Percentiles rank a stretch among this genome's conserved stretches.
phyloP scores from a whole-genome alignment of 2,888 invertebrate species.

The Tinea trinotella region DNA sequence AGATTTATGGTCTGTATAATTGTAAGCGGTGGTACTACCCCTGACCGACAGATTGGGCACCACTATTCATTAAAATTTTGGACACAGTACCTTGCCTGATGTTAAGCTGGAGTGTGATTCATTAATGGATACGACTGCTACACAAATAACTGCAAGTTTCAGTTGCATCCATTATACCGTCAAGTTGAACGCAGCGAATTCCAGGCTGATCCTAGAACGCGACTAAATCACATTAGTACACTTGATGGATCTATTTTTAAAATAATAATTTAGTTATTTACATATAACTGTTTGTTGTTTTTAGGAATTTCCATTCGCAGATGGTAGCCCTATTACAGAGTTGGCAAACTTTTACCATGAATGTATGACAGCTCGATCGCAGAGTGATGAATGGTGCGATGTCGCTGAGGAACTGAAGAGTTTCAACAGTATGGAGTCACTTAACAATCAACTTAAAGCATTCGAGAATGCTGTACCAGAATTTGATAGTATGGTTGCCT shows the following conservation, averaged over 20 bases:
- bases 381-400: slow-evolving; percentile 46
- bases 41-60: too few species aligned
- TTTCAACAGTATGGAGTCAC: slow-evolving; percentile 56
- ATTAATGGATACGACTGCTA: too few species aligned
- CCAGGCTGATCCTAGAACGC: too few species aligned
- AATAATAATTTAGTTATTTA: not conserved
- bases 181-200: too few species aligned
- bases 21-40: too few species aligned
- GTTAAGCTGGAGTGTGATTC: too few species aligned
- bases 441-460: slow-evolving; percentile 79
- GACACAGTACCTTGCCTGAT: too few species aligned
- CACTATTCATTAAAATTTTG: too few species aligned
- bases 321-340: slow-evolving; percentile 79
- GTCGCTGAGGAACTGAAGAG: slow-evolving; percentile 29
- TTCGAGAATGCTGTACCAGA: slow-evolving; percentile 83
- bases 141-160: too few species aligned
- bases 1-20: too few species aligned
- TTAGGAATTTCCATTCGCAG: slow-evolving; percentile 87
- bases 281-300: slow-evolving; percentile 36
- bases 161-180: too few species aligned
- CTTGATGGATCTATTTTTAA: not conserved
- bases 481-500: slow-evolving; percentile 82
- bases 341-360: slow-evolving; percentile 85
- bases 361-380: slow-evolving; percentile 77
- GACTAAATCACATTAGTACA: too few species aligned